Percentiles rank a stretch among this genome's conserved stretches.
Conservation (phyloP, 2,113 vertebrate genomes). For the Pterophyllum scalare region DNA sequence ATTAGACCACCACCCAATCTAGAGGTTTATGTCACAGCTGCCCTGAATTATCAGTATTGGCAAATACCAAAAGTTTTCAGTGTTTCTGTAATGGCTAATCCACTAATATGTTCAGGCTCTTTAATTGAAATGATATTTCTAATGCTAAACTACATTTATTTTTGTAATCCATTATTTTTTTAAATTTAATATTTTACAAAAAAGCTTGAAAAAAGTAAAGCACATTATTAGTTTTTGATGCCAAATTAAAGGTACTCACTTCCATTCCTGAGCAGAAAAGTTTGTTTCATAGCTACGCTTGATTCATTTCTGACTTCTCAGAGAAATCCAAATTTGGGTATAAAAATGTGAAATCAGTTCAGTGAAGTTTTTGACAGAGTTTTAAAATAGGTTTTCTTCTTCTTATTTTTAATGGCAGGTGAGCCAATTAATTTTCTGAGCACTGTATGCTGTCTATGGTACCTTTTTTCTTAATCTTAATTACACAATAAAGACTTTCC, state of each 20-base stretch:
- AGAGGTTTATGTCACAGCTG: background rate
- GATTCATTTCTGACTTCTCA: background rate
- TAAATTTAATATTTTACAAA: background rate
- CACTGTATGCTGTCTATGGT: background rate
- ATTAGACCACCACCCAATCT: background rate
- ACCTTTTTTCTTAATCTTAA: background rate
- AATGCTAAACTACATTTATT: background rate
- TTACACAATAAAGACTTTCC: background rate
- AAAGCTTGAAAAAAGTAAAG: background rate
- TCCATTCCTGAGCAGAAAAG: background rate
- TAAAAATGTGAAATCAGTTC: background rate
- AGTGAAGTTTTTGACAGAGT: background rate
- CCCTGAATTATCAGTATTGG: background rate
- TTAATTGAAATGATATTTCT: background rate
- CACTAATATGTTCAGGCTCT: background rate
- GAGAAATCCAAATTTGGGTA: background rate
- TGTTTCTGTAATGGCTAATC: background rate
- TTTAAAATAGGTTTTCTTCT: background rate
- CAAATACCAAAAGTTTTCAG: background rate
- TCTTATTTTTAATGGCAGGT: conserved; percentile 1
- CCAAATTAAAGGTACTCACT: background rate
- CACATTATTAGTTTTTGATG: background rate
- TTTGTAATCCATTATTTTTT: background rate
- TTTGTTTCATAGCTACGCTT: background rate
- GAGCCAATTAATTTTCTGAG: background rate